These are phyloP conservation scores for Phataginus tetradactyla DNA, from an alignment of 2,797 vertebrate species.

Conservation along the genomic window DNA sequence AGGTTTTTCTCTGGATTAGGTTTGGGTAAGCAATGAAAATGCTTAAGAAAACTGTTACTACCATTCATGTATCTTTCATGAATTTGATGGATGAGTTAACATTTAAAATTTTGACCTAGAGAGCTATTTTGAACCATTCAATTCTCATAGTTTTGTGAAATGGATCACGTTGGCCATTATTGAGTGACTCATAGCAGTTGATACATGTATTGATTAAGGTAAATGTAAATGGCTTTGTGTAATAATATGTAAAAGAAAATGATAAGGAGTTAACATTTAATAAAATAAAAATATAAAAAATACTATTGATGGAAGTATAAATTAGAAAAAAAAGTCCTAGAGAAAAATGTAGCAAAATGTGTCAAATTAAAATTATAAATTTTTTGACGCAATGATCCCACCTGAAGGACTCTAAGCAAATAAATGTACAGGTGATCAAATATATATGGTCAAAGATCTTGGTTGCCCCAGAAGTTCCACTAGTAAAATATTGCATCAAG, in stretches of 20 bases:
- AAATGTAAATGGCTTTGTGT: background rate
- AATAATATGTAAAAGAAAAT: background rate
- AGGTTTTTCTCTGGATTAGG: background rate
- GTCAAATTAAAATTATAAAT: background rate
- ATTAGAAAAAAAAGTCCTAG: background rate
- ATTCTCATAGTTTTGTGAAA: background rate
- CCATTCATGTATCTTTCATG: background rate
- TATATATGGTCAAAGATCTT: background rate
- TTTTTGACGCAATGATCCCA: background rate
- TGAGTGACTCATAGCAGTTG: background rate
- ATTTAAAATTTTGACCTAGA: background rate
- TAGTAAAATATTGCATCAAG: background rate
- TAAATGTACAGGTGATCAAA: background rate
- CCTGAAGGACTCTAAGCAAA: background rate
- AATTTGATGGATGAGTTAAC: background rate
- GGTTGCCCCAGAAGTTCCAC: background rate
- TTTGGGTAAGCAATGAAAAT: background rate
- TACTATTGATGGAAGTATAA: background rate
- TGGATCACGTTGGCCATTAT: background rate
- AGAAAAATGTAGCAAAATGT: conserved; percentile 1
- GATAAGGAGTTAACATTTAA: background rate
- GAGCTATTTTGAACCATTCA: background rate
- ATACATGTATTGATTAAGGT: background rate
- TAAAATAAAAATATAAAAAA: background rate
- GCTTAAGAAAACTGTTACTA: background rate